phyloP scores from a whole-genome alignment of 2,888 invertebrate genomes.

The Dicranocentrus wangi region DNA sequence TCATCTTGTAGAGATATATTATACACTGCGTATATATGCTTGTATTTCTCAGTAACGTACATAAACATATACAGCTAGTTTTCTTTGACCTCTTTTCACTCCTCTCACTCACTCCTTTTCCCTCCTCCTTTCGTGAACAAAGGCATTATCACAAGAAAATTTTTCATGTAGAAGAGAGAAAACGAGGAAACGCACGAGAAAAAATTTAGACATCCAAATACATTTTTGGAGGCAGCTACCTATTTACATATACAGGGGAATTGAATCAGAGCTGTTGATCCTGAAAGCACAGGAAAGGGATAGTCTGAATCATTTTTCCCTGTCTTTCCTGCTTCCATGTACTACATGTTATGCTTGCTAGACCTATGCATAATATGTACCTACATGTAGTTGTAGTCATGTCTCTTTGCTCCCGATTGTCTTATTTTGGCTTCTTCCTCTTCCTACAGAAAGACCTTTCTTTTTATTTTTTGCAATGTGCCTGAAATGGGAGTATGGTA shows the following conservation, averaged over 20 bases:
- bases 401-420: slow-evolving; percentile 26
- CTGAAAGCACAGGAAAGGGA: slow-evolving; percentile 51
- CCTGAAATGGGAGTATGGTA: neutral
- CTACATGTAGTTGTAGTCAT: neutral
- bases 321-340: slow-evolving; percentile 45
- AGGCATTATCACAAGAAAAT: slow-evolving; percentile 50
- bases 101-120: slow-evolving; percentile 6
- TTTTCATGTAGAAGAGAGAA: slow-evolving; percentile 65
- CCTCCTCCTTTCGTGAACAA: slow-evolving; percentile 41
- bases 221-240: slow-evolving; percentile 32
- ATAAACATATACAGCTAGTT: no score
- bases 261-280: slow-evolving; percentile 57
- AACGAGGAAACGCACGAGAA: neutral
- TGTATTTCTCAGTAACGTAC: no score
- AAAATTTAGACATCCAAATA: slow-evolving; percentile 18
- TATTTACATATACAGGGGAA: slow-evolving; percentile 52
- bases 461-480: slow-evolving; percentile 25
- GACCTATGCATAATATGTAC: neutral
- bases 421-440: slow-evolving; percentile 30
- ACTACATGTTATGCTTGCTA: neutral
- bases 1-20: no score
- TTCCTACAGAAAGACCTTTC: neutral
- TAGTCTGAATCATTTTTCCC: slow-evolving; percentile 47
- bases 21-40: no score
- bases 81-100: slow-evolving; percentile 26